phyloP scores from a whole-genome alignment of 2,113 vertebrate species.

The Lycocorax pyrrhopterus region DNA sequence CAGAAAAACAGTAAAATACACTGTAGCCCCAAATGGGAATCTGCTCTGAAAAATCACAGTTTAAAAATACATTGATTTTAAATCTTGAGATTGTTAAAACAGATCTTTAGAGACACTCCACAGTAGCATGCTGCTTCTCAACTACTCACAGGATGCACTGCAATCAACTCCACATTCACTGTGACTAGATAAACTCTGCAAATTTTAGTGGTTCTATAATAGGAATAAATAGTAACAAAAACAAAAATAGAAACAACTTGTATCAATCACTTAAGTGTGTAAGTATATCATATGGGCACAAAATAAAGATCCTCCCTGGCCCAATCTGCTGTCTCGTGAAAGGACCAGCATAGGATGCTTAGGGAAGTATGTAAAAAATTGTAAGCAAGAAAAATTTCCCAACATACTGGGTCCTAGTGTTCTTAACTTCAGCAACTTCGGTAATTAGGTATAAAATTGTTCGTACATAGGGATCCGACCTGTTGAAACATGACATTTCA shows the following conservation, averaged over 20 bases:
- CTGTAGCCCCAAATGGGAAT: neutral
- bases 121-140: neutral
- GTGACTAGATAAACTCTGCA: neutral
- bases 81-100: neutral
- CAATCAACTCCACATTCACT: neutral
- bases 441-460: neutral
- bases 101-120: neutral
- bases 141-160: neutral
- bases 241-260: neutral
- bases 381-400: neutral
- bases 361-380: neutral
- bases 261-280: neutral
- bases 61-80: neutral
- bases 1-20: neutral
- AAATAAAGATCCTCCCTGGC: neutral
- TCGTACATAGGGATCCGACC: neutral
- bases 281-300: neutral
- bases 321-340: neutral
- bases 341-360: neutral
- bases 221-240: neutral
- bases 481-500: neutral
- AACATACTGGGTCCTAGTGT: neutral
- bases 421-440: neutral
- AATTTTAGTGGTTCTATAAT: neutral
- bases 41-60: neutral